Conservation (phyloP, 2,113 vertebrate genomes). For the Melanerpes aurifrons region DNA sequence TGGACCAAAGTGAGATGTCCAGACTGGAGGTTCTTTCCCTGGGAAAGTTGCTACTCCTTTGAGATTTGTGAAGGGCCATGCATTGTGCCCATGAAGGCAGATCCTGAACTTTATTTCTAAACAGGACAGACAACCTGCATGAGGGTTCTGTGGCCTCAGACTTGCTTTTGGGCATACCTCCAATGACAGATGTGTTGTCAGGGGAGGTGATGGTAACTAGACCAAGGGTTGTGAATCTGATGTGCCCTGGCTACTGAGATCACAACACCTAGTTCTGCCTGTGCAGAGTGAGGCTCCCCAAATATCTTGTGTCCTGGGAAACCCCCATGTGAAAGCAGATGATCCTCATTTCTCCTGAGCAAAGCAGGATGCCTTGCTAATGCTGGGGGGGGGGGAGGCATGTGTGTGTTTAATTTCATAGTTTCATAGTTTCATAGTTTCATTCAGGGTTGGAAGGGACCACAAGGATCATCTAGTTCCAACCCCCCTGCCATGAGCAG, state of each 20-base stretch:
- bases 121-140: neutral
- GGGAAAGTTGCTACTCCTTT: neutral
- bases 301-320: accelerated
- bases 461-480: no score
- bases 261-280: neutral
- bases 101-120: neutral
- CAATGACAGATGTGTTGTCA: neutral
- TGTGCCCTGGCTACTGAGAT: neutral
- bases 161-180: neutral
- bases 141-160: neutral
- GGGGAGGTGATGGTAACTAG: neutral
- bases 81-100: neutral
- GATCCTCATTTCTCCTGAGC: neutral
- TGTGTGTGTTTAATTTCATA: no score
- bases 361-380: neutral
- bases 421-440: no score
- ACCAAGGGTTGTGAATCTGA: neutral
- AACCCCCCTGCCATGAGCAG: no score
- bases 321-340: accelerated
- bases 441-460: no score
- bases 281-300: accelerated
- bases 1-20: no score
- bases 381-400: no score
- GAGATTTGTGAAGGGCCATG: neutral
- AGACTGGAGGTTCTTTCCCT: neutral